Evolutionary conservation across 2,797 vertebrate species (phyloP), one percentile per base, ranked within the genome.

Genomic region (Gobionotothen gibberifrons): DNA sequence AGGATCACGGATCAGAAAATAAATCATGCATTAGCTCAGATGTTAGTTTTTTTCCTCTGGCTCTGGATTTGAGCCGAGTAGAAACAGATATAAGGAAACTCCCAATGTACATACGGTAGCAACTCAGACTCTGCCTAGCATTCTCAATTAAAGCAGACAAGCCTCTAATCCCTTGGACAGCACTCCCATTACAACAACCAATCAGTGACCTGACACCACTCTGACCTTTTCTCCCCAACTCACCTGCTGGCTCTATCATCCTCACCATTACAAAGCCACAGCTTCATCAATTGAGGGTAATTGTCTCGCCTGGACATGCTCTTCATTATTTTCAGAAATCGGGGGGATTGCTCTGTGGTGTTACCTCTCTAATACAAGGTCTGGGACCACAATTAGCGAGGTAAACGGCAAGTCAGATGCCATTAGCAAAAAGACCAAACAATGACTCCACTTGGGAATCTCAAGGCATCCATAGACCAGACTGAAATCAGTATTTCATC

Each of bases 301-400:
- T 87, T 86, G 84, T 84, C 81, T 89, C 71, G 61, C 68, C 13
- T 7, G 70, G 79, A 86, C 63, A 43, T 26, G 61, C 52, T 60
- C 79, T 82, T 88, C 78, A 83, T 87, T 89, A 88, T 84, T 88
- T 87, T 72, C 62, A 67, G 74, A 86, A 84, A 87, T 85, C 72
- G 76, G 69, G 72, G 76, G 53, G 48, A 84, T 86, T 79, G 76
- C 57, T 74, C 54, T 15, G 7, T 52, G 48, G 67, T 67, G 81
- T 54, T 75, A 47, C 63, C 66, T 70, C 62, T 64, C 67, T 87
- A 85, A 87, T 70, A 72, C 63, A 87, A 81, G 86, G 74, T 81
- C 84, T 64, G 55, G 40, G 85, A 67, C 67, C 69, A 67, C 81
- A 87, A 81, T 90, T 87, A 87, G 77, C 68, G 56, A 82, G 78